Evolutionary conservation across 2,113 vertebrate genomes (phyloP).

Genomic region (Cyphomyrus plagiostoma): DNA sequence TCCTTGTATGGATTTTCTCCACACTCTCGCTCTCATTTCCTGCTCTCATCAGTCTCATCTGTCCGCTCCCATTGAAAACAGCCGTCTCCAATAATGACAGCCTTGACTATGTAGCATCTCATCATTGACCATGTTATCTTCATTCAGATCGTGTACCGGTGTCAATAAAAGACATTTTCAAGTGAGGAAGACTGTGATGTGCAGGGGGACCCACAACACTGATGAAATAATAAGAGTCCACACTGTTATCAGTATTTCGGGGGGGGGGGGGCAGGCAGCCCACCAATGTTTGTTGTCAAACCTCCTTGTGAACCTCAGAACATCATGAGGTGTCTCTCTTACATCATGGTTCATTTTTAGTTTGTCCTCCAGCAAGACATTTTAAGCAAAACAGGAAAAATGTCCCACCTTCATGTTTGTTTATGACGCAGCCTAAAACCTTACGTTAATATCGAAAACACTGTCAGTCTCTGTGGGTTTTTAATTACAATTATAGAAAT

Average conservation of each 20-base stretch:
- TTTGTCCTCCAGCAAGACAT: neutral
- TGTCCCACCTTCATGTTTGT: neutral
- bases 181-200: neutral
- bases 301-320: neutral
- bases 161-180: slow-evolving; percentile 23
- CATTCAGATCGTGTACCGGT: neutral
- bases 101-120: neutral
- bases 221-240: neutral
- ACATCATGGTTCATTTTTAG: neutral
- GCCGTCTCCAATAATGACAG: neutral
- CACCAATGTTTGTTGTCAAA: neutral
- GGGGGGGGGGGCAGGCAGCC: neutral
- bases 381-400: neutral
- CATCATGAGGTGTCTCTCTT: neutral
- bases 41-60: neutral
- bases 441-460: neutral
- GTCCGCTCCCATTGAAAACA: neutral
- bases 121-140: neutral
- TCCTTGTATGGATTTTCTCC: neutral
- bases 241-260: neutral
- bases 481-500: neutral
- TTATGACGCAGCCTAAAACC: neutral
- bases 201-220: neutral
- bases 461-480: neutral
- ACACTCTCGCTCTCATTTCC: neutral